Base-by-base conservation (phyloP, 35 echinoderm and acorn worm species). In the Apostichopus parvimensis region DNA sequence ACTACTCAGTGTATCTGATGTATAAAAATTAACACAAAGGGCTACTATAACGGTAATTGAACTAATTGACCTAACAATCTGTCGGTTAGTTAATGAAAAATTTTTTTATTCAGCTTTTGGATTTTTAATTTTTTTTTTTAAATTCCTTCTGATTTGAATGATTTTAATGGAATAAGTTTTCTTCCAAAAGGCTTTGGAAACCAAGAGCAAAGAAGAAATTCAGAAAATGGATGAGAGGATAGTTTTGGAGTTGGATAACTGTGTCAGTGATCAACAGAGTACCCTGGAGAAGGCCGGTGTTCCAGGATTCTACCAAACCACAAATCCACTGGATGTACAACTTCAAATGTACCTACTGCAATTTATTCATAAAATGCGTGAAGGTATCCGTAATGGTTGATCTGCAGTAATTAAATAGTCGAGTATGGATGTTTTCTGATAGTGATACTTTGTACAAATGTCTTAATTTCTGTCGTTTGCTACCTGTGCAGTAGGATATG, bases 311-410 rank as follows among this genome's bases (percentile, higher is more conserved):
- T 94, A 91, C 83, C 54, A 80, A 78, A 98, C 94, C 54, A 95
- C 60, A 15, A 93, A 96, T 21, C 93, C 97, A 58, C 79, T 88
- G 5, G 96, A 98, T 65, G 91, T 92, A 24, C 52, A 59, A 75
- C 89, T 98, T 6, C 97, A 98, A 88, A 98, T 98, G 97, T 98
- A 96, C 64, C 53, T 98, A 5, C 77, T 98, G 83, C 86, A 96
- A 23, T 94, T 98, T 45, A 95, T 98, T 10, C 78, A 83, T 6
- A 96, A 96, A 90, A 58, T 98, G 9, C 77, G 87, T 70, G 86
- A 90, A 94, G 59, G 92, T 73, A 94, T 18, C 71, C 73, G 79
- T 73, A 64, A 28, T 91, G 53, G 64, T 20, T 79, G 17, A 88
- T 87, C 0, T 61, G 12, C 12, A 61, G 3, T 45, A 4, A 45